Evolutionary conservation across 1,140 invertebrate species (phyloP).

Genomic region (Sipha flava): DNA sequence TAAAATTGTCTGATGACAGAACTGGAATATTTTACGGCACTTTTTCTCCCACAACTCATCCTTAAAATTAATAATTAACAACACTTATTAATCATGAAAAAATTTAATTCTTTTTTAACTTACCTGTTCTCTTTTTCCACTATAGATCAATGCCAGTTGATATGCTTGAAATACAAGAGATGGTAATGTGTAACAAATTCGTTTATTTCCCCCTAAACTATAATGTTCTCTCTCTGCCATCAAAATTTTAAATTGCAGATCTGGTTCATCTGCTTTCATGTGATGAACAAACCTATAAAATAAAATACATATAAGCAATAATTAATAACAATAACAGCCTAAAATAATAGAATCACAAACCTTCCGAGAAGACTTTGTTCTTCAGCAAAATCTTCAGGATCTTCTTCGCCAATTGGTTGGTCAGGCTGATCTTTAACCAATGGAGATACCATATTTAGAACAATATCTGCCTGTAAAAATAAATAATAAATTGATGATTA

Average conservation of each 20-base stretch:
- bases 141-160: constrained; percentile 76
- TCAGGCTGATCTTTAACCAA: constrained; percentile 79
- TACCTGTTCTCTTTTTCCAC: constrained; percentile 64
- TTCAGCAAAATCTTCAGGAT: constrained; percentile 93
- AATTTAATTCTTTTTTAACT: constrained; percentile 18
- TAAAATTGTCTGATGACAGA: constrained; percentile 90
- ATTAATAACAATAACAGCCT: neutral
- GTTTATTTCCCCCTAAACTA: constrained; percentile 71
- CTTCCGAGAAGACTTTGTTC: constrained; percentile 86
- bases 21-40: constrained; percentile 95
- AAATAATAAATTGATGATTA: neutral
- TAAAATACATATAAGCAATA: neutral
- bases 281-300: constrained; percentile 73
- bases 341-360: constrained; percentile 39
- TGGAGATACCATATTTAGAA: constrained; percentile 73
- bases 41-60: constrained; percentile 98
- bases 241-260: constrained; percentile 89
- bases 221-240: constrained; percentile 84
- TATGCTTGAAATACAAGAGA: constrained; percentile 94
- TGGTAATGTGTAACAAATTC: constrained; percentile 88
- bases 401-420: constrained; percentile 58
- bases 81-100: neutral
- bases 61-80: constrained; percentile 44
- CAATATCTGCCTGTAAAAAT: constrained; percentile 56
- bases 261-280: constrained; percentile 72